phyloP scores from a whole-genome alignment of 2,113 vertebrate genomes.

The Ceyx margarethae region DNA sequence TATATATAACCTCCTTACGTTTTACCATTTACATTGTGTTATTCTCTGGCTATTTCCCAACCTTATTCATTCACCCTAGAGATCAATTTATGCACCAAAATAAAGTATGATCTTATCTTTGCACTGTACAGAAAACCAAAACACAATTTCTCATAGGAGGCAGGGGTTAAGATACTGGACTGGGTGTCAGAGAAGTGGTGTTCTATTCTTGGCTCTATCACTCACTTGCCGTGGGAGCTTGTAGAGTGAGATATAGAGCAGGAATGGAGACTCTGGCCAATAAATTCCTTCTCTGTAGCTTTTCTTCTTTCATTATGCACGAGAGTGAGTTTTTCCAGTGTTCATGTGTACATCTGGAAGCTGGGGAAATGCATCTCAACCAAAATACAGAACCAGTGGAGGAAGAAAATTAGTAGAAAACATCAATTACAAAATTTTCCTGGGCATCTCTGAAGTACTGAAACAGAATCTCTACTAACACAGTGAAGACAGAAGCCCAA shows the following conservation, averaged over 20 bases:
- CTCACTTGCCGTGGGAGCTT: conserved; percentile 67
- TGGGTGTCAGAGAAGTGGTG: conserved; percentile 59
- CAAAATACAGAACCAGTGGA: conserved; percentile 21
- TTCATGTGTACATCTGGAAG: conserved; percentile 13
- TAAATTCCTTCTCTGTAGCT: conserved; percentile 62
- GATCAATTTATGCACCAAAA: conserved; percentile 61
- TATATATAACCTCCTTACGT: background rate
- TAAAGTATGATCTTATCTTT: conserved; percentile 62
- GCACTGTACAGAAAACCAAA: background rate
- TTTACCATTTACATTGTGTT: conserved; percentile 41
- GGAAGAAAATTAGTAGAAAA: conserved; percentile 45
- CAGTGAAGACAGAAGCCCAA: background rate
- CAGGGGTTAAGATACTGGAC: conserved; percentile 60
- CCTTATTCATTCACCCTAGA: conserved; percentile 34
- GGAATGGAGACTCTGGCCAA: conserved; percentile 56
- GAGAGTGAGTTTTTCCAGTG: conserved; percentile 41
- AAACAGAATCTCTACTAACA: background rate
- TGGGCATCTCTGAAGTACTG: background rate
- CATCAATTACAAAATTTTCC: conserved; percentile 27
- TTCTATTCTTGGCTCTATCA: conserved; percentile 67
- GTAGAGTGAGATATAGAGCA: conserved; percentile 62
- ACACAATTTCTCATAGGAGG: conserved; percentile 57
- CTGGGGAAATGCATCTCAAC: conserved; percentile 4
- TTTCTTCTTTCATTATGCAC: conserved; percentile 58
- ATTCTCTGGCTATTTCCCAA: conserved; percentile 48